Conservation (phyloP, 2,888 invertebrate genomes). For the Muschampia plurimacula region DNA sequence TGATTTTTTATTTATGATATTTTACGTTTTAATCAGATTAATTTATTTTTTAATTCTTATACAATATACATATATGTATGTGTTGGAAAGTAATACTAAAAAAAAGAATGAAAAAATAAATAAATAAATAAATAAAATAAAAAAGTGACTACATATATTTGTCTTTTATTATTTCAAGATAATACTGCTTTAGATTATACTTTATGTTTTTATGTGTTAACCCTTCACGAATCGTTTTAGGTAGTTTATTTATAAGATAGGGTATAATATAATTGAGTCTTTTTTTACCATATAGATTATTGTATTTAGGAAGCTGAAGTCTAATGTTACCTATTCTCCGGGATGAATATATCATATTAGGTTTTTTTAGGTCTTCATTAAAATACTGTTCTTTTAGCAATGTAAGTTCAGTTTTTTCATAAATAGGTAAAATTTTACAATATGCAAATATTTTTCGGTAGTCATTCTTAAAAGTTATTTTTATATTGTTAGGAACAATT, state of each 20-base stretch:
- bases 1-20: too few species aligned
- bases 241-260: background rate
- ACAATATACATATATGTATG: too few species aligned
- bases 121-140: too few species aligned
- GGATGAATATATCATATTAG: background rate
- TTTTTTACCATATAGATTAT: slow-evolving; percentile 6
- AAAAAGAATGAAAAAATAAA: too few species aligned
- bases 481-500: background rate
- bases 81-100: too few species aligned
- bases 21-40: too few species aligned
- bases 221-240: background rate
- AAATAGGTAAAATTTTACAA: slow-evolving; percentile 22
- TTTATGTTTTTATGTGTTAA: background rate
- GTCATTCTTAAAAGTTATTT: background rate
- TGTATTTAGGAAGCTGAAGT: background rate
- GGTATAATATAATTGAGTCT: background rate
- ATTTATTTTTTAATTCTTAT: too few species aligned
- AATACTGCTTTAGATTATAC: background rate
- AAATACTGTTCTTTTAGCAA: slow-evolving; percentile 1
- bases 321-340: too few species aligned
- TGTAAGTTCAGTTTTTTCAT: slow-evolving; percentile 7
- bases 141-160: background rate
- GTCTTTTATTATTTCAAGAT: background rate
- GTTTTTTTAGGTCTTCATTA: background rate
- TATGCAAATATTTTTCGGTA: slow-evolving; percentile 15